Percentiles rank a stretch among this genome's conserved stretches.
Evolutionary conservation across 2,888 invertebrate genomes (phyloP).

Genomic region (Limenitis camilla): DNA sequence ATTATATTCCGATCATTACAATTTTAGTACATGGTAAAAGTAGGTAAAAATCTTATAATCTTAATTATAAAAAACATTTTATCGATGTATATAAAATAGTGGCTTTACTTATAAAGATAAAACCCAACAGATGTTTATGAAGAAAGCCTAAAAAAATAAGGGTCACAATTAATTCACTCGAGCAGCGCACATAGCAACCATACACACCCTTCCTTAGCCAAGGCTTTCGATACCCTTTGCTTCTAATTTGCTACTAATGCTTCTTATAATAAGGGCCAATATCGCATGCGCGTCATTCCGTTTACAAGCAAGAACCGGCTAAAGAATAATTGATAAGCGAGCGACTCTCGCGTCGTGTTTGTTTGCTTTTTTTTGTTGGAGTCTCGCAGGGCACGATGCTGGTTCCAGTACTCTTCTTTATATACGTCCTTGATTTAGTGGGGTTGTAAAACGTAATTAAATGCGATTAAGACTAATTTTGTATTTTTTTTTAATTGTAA

Average conservation of each 20-base stretch:
- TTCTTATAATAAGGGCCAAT: slow-evolving; percentile 7
- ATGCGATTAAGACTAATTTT: slow-evolving; percentile 2
- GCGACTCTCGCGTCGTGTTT: slow-evolving; percentile 33
- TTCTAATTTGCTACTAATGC: slow-evolving; percentile 20
- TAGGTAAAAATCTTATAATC: neutral
- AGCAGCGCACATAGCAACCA: slow-evolving; percentile 44
- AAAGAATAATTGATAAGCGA: slow-evolving; percentile 38
- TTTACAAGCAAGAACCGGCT: slow-evolving; percentile 35
- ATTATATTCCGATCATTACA: too few relatives aligned
- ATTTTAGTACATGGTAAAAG: too few relatives aligned
- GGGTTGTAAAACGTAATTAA: slow-evolving; percentile 18
- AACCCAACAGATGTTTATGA: slow-evolving; percentile 9
- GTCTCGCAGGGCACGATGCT: slow-evolving; percentile 29
- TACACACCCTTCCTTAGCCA: slow-evolving; percentile 41
- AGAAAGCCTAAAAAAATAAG: slow-evolving; percentile 9
- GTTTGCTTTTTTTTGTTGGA: slow-evolving; percentile 29
- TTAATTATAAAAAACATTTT: neutral
- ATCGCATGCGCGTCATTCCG: slow-evolving; percentile 23
- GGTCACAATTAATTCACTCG: slow-evolving; percentile 8
- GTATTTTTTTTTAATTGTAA: neutral
- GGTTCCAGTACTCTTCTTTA: slow-evolving; percentile 24
- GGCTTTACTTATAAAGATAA: slow-evolving; percentile 5
- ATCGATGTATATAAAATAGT: slow-evolving; percentile 4
- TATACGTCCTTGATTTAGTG: slow-evolving; percentile 26
- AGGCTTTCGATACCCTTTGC: slow-evolving; percentile 36